These are phyloP conservation scores for Cynoglossus semilaevis DNA, from an alignment of 2,113 vertebrate genomes.

Conservation along the genomic window DNA sequence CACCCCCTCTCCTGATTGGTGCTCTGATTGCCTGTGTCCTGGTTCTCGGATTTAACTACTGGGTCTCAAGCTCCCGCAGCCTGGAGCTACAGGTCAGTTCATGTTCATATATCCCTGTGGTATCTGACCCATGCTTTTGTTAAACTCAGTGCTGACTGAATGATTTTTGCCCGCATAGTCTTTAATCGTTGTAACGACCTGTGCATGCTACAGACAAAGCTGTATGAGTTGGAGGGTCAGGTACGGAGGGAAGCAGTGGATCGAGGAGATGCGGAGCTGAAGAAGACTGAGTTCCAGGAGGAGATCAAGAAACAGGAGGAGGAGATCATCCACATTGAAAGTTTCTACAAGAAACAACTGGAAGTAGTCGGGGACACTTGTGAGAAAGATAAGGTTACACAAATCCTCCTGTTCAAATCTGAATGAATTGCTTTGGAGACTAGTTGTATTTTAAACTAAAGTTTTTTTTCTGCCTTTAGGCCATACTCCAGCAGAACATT, in stretches of 20 bases:
- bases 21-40: constrained; percentile 84
- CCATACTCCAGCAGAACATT: constrained; percentile 68
- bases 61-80: constrained; percentile 89
- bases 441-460: not conserved
- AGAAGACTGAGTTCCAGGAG: constrained; percentile 87
- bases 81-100: constrained; percentile 84
- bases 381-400: constrained; percentile 83
- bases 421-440: not conserved
- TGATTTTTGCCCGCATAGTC: not conserved
- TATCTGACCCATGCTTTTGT: too few species aligned
- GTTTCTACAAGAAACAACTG: constrained; percentile 81
- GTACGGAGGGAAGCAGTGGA: constrained; percentile 79
- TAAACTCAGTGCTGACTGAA: not conserved
- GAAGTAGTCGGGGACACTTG: constrained; percentile 77
- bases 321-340: constrained; percentile 81
- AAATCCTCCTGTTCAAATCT: not conserved
- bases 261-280: constrained; percentile 80
- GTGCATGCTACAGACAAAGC: constrained; percentile 70
- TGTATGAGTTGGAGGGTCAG: constrained; percentile 85
- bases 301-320: constrained; percentile 83
- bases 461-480: constrained; percentile 55
- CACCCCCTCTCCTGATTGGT: constrained; percentile 84
- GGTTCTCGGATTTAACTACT: constrained; percentile 93
- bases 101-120: not conserved
- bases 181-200: not conserved